Evolutionary conservation across 2,888 invertebrate species (phyloP).

Genomic region (Callyntrura sp.): DNA sequence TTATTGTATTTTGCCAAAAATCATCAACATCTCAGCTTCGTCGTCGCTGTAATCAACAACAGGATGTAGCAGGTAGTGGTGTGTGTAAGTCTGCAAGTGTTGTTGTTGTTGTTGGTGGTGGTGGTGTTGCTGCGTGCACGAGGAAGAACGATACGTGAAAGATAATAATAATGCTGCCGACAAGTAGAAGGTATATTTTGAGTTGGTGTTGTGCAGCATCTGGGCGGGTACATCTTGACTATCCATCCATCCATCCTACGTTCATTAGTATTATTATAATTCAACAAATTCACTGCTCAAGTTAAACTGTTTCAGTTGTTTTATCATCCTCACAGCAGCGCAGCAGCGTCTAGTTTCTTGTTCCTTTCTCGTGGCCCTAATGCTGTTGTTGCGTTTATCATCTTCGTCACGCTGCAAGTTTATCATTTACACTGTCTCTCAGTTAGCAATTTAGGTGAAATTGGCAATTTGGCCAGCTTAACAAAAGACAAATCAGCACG

Average conservation of each 20-base stretch:
- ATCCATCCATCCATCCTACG: constrained; percentile 8
- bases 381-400: neutral
- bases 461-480: constrained; percentile 48
- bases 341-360: constrained; percentile 3
- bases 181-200: neutral
- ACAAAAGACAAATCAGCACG: constrained; percentile 13
- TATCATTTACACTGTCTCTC: constrained; percentile 23
- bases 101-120: constrained; percentile 8
- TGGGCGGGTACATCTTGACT: constrained; percentile 14
- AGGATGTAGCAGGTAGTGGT: neutral
- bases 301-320: neutral
- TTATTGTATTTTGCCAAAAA: constrained; percentile 64
- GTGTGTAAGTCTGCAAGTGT: neutral
- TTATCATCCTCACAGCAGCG: no score
- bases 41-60: neutral
- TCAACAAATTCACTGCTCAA: constrained; percentile 25
- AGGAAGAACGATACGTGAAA: neutral
- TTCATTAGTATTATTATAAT: constrained; percentile 40
- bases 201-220: constrained; percentile 26
- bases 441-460: constrained; percentile 57
- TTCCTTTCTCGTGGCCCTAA: neutral
- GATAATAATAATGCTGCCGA: neutral
- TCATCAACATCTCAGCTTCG: constrained; percentile 10
- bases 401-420: constrained; percentile 8
- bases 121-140: neutral